Evolutionary conservation across 2,113 vertebrate genomes (phyloP), one percentile per base, ranked within the genome.

Genomic region (Scalopus aquaticus): DNA sequence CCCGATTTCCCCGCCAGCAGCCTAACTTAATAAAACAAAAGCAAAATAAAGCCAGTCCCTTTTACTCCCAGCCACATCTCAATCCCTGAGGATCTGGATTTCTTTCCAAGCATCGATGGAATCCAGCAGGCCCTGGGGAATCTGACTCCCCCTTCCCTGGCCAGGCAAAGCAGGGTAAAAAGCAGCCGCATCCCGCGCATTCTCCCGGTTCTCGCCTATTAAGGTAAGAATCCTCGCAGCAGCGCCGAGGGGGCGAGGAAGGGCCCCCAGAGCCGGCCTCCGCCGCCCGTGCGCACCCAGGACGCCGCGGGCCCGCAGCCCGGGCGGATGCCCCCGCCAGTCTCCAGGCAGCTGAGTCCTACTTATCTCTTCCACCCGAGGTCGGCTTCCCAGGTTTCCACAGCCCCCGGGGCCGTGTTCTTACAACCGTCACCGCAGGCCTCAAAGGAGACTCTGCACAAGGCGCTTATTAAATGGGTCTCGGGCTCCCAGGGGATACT

Each of bases 171-270:
- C 69, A 11, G 80, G n/a, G 24, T 32, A 37, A 56, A 70, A 19
- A 44, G 83, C 91, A 42, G 87, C 62, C 54, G 56, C 58, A 19
- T 67, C 58, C 80, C 13, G 30, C n/a, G 49, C 78, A 46, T n/a
- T 65, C 89, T 37, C 69, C 35, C 46, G 54, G 65, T 58, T 91
- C 94, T 96, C 64, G 94, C 96, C 97, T 97, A 95, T 97, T 97
- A 97, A 97, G 97, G 97, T 95, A 95, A 96, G 78, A 69, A 67
- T 44, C 56, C 60, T 58, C 46, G 2, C 58, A 46, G 86, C 49
- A 28, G 70, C 16, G 67, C 42, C 2, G 51, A 58, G 56, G 82
- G 70, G 46, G 30, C 64, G 5, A 3, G 20, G 30, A 58, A 56
- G 58, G 84, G 90, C 64, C 42, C 85, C 42, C 2, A 26, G 54